A percentile compares a stretch with the other conserved stretches of the same genome.
Conservation (phyloP, 2,113 vertebrate genomes). For the Gobius niger region DNA sequence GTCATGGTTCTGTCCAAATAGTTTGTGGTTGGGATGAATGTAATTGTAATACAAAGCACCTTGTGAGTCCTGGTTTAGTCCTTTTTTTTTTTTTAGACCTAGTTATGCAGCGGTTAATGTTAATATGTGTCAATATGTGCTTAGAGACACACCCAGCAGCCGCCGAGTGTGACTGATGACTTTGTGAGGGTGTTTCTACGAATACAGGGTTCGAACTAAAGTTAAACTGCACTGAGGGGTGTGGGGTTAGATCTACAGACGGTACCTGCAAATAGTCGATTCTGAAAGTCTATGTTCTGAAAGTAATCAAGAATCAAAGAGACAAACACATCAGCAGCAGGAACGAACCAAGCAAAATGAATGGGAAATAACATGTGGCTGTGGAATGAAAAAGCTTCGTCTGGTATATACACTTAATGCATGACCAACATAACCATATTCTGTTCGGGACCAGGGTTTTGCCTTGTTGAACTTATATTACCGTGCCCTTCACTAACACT, state of each 20-base stretch:
- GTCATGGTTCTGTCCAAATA: no score
- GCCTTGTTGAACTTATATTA: no score
- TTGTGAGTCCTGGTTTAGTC: no score
- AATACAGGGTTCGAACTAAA: slow-evolving; percentile 14
- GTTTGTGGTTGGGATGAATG: no score
- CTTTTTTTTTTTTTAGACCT: no score
- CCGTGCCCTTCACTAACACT: no score
- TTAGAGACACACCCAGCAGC: slow-evolving; percentile 4
- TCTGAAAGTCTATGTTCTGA: slow-evolving; percentile 81
- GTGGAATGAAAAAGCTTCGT: not conserved
- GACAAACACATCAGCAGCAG: slow-evolving; percentile 49
- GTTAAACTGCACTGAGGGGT: slow-evolving; percentile 39
- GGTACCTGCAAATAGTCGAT: slow-evolving; percentile 79
- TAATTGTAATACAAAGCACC: no score
- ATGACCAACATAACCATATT: no score
- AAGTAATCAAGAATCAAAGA: slow-evolving; percentile 57
- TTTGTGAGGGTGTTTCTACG: slow-evolving; percentile 21
- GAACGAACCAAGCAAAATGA: slow-evolving; percentile 7
- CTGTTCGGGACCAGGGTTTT: no score
- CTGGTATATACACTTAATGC: no score
- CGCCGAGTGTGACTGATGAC: slow-evolving; percentile 25
- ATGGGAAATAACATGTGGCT: slow-evolving; percentile 9
- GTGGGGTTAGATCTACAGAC: slow-evolving; percentile 34
- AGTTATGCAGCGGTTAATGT: not conserved
- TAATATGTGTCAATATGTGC: not conserved